Conservation (phyloP, 2,888 invertebrate species). For the Ligdia adustata region DNA sequence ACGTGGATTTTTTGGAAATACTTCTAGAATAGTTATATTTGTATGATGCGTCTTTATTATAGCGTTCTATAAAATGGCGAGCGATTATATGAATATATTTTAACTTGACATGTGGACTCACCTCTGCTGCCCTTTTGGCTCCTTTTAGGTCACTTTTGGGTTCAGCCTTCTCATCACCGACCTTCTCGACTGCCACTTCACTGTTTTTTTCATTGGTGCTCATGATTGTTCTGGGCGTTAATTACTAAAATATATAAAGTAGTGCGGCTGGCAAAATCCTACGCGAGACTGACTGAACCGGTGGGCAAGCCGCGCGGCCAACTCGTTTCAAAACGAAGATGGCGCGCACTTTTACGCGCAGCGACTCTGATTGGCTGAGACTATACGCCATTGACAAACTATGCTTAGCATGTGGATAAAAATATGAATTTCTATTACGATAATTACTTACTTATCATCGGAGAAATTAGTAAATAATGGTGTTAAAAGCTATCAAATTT, state of each 20-base stretch:
- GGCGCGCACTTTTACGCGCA: slow-evolving; percentile 86
- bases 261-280: slow-evolving; percentile 84
- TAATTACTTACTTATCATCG: slow-evolving; percentile 22
- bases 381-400: slow-evolving; percentile 67
- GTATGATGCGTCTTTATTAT: slow-evolving; percentile 49
- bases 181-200: slow-evolving; percentile 93
- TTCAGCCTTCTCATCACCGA: slow-evolving; percentile 89
- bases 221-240: slow-evolving; percentile 77
- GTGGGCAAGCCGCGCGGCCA: slow-evolving; percentile 85
- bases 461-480: slow-evolving; percentile 24
- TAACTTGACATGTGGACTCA: slow-evolving; percentile 85
- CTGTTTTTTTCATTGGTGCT: slow-evolving; percentile 89
- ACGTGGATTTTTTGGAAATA: slow-evolving; percentile 51
- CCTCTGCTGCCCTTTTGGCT: slow-evolving; percentile 94
- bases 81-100: slow-evolving; percentile 76
- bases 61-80: slow-evolving; percentile 82
- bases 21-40: slow-evolving; percentile 35
- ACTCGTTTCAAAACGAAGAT: slow-evolving; percentile 91
- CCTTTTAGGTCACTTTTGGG: slow-evolving; percentile 93
- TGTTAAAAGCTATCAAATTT: slow-evolving; percentile 49
- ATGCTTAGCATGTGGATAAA: slow-evolving; percentile 69
- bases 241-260: slow-evolving; percentile 67
- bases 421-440: slow-evolving; percentile 43
- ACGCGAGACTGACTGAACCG: slow-evolving; percentile 87
- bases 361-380: slow-evolving; percentile 65